These are phyloP conservation scores for Larimichthys polyactis DNA, from an alignment of 2,113 vertebrate species.

Conservation along the genomic window DNA sequence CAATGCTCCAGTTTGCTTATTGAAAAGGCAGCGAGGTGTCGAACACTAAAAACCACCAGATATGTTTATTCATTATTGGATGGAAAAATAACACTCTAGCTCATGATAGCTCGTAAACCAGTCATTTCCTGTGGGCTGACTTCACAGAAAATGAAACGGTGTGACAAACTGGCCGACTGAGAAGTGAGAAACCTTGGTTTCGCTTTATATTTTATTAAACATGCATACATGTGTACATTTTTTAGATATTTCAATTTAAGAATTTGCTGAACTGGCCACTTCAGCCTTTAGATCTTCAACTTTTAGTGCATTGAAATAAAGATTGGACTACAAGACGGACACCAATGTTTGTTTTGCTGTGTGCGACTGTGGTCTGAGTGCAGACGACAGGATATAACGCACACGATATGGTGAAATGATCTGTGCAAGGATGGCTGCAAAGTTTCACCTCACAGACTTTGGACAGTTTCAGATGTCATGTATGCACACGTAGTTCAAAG, in stretches of 20 bases:
- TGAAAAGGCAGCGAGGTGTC: too few species aligned
- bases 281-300: background rate
- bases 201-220: background rate
- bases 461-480: background rate
- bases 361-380: conserved; percentile 8
- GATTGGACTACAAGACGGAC: background rate
- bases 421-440: background rate
- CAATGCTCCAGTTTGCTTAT: too few species aligned
- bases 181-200: background rate
- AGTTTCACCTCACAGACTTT: background rate
- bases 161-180: background rate
- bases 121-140: background rate
- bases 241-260: too few species aligned
- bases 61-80: background rate
- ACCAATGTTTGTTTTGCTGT: background rate
- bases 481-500: too few species aligned
- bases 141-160: conserved; percentile 10
- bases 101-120: background rate
- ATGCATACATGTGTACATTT: too few species aligned
- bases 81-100: background rate
- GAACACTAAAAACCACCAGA: too few species aligned
- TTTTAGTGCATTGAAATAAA: background rate
- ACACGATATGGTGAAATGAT: background rate
- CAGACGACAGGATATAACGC: conserved; percentile 5
- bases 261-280: background rate